Conservation (phyloP, 2,888 invertebrate species). For the Peribatodes rhomboidaria region DNA sequence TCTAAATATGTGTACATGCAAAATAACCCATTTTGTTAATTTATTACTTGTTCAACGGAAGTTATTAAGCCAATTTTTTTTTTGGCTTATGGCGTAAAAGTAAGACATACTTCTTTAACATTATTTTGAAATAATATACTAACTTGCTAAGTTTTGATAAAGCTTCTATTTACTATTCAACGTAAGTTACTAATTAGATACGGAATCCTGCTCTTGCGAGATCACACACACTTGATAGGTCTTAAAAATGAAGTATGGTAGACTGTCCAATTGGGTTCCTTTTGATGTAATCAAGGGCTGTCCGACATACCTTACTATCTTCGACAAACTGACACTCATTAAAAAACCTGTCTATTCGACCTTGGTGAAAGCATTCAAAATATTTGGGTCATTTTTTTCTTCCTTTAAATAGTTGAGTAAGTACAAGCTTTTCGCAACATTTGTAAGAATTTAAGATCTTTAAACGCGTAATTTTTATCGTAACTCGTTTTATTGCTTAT, state of each 20-base stretch:
- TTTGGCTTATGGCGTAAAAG: too few species aligned
- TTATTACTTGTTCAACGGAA: too few species aligned
- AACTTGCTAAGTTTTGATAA: too few species aligned
- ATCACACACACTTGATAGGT: slow-evolving; percentile 29
- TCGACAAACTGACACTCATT: slow-evolving; percentile 29
- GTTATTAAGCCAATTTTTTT: too few species aligned
- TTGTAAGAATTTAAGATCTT: slow-evolving; percentile 4
- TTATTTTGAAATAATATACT: too few species aligned
- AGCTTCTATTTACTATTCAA: slow-evolving; percentile 17
- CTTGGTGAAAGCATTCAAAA: slow-evolving; percentile 22
- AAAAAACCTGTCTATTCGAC: slow-evolving; percentile 30
- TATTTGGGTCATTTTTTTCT: slow-evolving; percentile 19
- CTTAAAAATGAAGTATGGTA: slow-evolving; percentile 20
- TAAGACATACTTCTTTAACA: too few species aligned
- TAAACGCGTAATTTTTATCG: not conserved
- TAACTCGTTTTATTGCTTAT: not conserved
- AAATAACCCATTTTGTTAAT: too few species aligned
- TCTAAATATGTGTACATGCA: too few species aligned
- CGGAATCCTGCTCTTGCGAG: slow-evolving; percentile 25
- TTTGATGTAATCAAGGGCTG: slow-evolving; percentile 31
- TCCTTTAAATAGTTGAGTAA: not conserved
- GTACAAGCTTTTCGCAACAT: not conserved
- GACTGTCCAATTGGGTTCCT: slow-evolving; percentile 34
- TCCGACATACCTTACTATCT: slow-evolving; percentile 24
- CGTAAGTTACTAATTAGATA: slow-evolving; percentile 7